phyloP scores from a whole-genome alignment of 2,888 invertebrate genomes.

The Drosophila kambysellisi region DNA sequence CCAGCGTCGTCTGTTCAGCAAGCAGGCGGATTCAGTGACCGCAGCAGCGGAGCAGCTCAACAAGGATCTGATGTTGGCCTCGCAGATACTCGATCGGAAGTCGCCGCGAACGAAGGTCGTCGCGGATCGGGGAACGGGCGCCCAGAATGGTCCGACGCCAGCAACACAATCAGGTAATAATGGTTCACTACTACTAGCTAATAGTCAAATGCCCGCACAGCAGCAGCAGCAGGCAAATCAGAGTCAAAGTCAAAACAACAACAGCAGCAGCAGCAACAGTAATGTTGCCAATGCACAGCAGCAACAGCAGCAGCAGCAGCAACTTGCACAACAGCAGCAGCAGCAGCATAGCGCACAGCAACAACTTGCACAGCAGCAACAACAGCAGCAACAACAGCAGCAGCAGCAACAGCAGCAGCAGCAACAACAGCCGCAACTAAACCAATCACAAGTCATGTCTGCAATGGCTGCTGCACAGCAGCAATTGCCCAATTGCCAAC shows the following conservation, averaged over 20 bases:
- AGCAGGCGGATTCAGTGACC: slow-evolving; percentile 91
- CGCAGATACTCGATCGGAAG: slow-evolving; percentile 92
- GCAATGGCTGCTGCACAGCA: slow-evolving; percentile 70
- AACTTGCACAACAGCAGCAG: slow-evolving; percentile 57
- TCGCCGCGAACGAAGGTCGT: slow-evolving; percentile 88
- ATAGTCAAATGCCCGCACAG: slow-evolving; percentile 80
- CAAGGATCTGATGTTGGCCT: slow-evolving; percentile 93
- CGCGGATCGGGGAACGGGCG: slow-evolving; percentile 79
- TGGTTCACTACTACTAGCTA: slow-evolving; percentile 84
- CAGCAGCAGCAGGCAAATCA: slow-evolving; percentile 41
- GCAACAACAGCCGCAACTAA: slow-evolving; percentile 56
- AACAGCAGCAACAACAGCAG: slow-evolving; percentile 49
- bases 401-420: slow-evolving; percentile 66
- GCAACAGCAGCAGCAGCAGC: slow-evolving; percentile 80
- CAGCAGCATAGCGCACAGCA: slow-evolving; percentile 85
- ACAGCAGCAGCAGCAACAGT: slow-evolving; percentile 66
- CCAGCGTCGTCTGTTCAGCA: slow-evolving; percentile 90
- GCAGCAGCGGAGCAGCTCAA: slow-evolving; percentile 93
- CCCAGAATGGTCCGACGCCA: slow-evolving; percentile 81
- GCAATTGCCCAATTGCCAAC: slow-evolving; percentile 75
- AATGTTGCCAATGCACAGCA: slow-evolving; percentile 83
- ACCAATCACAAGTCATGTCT: slow-evolving; percentile 74
- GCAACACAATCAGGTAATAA: slow-evolving; percentile 85
- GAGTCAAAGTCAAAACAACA: slow-evolving; percentile 83
- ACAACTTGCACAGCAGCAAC: slow-evolving; percentile 82